Conservation (phyloP, 2,797 vertebrate species). For the Pterois miles region DNA sequence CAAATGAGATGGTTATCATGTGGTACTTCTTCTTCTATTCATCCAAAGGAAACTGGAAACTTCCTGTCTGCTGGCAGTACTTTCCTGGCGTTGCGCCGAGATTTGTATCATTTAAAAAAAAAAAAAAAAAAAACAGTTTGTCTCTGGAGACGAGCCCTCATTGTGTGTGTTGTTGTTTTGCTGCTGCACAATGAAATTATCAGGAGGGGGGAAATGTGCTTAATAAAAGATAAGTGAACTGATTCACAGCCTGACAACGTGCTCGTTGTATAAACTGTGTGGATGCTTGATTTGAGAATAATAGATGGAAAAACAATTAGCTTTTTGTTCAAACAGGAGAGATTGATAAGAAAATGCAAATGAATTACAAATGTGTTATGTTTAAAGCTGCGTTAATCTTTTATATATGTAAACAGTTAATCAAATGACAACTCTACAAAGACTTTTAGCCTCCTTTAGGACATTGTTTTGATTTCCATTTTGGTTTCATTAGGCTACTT, state of each 20-base stretch:
- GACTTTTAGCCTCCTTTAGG: not conserved
- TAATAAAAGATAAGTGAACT: slow-evolving; percentile 4
- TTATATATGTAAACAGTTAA: not conserved
- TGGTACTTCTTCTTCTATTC: not conserved
- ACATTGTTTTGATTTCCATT: not conserved
- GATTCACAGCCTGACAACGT: not conserved
- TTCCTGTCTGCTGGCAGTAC: not conserved
- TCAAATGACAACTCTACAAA: not conserved
- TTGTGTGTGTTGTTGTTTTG: slow-evolving; percentile 18
- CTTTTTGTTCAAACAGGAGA: not conserved
- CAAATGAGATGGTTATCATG: not conserved
- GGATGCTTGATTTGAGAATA: slow-evolving; percentile 3
- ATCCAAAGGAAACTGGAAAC: not conserved
- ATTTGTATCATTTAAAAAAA: slow-evolving; percentile 10
- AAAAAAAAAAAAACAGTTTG: not conserved
- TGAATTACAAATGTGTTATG: not conserved
- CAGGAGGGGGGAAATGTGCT: not conserved
- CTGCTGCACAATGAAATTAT: slow-evolving; percentile 24
- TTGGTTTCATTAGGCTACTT: not conserved
- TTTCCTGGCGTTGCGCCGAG: not conserved
- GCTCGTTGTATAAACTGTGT: not conserved
- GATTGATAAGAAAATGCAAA: not conserved
- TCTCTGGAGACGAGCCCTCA: slow-evolving; percentile 27
- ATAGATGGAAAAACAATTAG: not conserved
- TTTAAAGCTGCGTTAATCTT: not conserved